Conservation (phyloP, 2,888 invertebrate species). For the Lycophotia porphyrea region DNA sequence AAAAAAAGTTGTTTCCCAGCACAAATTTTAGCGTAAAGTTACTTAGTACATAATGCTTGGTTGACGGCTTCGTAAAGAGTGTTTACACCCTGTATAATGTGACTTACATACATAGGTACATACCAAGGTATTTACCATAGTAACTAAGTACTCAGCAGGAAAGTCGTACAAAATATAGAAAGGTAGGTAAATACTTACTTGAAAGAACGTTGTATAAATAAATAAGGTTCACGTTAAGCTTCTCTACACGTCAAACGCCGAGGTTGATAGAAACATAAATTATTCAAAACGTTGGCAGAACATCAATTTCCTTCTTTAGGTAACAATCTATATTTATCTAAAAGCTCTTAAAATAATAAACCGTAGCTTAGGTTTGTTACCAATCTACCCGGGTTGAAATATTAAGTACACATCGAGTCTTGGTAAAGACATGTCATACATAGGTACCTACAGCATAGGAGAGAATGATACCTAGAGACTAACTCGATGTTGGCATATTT, state of each 20-base stretch:
- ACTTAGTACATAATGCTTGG: no score
- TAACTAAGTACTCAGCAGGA: background rate
- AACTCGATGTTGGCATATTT: no score
- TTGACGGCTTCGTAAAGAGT: no score
- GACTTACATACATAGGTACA: no score
- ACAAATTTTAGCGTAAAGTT: no score
- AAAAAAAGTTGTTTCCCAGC: no score
- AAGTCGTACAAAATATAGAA: background rate
- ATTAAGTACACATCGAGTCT: no score
- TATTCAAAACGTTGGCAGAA: conserved; percentile 25
- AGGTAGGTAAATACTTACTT: background rate
- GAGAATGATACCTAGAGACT: no score
- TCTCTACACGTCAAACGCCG: conserved; percentile 4
- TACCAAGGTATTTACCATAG: no score
- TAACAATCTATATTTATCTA: background rate
- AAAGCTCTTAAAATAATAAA: background rate
- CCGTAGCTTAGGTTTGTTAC: background rate
- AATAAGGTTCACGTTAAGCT: conserved; percentile 3
- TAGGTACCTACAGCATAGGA: no score
- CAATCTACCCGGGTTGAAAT: background rate
- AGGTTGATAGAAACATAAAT: conserved; percentile 22
- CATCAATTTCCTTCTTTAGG: background rate
- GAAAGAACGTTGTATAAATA: conserved; percentile 16
- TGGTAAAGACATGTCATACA: no score
- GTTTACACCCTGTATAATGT: no score